phyloP scores from a whole-genome alignment of 1,140 invertebrate species.

The Ericerus pela region DNA sequence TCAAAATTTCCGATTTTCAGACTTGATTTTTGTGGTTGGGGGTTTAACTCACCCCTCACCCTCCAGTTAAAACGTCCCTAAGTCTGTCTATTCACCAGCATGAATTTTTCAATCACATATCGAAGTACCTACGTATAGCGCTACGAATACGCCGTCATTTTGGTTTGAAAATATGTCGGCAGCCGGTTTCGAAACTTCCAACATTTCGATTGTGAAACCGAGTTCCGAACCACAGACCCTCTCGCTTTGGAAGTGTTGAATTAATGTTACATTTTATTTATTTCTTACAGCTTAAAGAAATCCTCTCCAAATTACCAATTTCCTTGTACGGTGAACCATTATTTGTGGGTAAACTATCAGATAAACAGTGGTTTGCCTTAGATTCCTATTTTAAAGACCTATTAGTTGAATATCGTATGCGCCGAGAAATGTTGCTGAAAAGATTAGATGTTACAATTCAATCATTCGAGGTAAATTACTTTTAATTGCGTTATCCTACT shows the following conservation, averaged over 20 bases:
- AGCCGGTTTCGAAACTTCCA: too few relatives aligned
- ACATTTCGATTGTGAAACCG: too few relatives aligned
- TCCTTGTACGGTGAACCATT: constrained; percentile 56
- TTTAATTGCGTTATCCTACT: neutral
- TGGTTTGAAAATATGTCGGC: too few relatives aligned
- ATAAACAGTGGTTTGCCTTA: constrained; percentile 67
- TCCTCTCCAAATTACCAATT: constrained; percentile 43
- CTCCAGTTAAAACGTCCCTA: too few relatives aligned
- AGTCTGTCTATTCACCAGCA: too few relatives aligned
- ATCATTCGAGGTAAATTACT: constrained; percentile 56
- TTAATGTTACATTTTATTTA: constrained; percentile 15
- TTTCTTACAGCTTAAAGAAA: constrained; percentile 50
- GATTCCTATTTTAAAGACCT: constrained; percentile 52
- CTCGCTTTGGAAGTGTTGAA: neutral
- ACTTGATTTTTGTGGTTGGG: too few relatives aligned
- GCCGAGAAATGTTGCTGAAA: constrained; percentile 76
- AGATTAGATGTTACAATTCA: constrained; percentile 86
- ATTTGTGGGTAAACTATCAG: constrained; percentile 53
- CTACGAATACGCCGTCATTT: too few relatives aligned
- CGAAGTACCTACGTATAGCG: too few relatives aligned
- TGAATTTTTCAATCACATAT: too few relatives aligned
- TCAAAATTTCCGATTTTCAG: too few relatives aligned
- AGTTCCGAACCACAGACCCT: too few relatives aligned
- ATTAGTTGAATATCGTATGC: constrained; percentile 61
- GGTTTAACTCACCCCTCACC: too few relatives aligned